phyloP scores from a whole-genome alignment of 1,140 invertebrate species.

The Dendrolimus kikuchii region DNA sequence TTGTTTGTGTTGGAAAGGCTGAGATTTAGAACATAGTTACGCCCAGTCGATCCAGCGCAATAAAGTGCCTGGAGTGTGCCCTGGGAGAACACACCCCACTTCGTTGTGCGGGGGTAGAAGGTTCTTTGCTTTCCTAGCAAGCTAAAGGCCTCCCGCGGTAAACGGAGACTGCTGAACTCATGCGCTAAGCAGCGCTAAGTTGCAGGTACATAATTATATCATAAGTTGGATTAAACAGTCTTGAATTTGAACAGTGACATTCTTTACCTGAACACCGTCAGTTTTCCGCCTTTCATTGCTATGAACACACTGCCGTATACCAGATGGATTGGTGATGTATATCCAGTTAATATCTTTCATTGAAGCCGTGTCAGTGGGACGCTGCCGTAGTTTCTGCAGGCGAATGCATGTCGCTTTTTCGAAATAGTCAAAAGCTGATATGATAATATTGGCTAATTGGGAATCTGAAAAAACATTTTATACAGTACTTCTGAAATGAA shows the following conservation, averaged over 20 bases:
- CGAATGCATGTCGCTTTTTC: conserved; percentile 56
- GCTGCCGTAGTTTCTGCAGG: conserved; percentile 49
- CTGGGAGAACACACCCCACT: too few relatives aligned
- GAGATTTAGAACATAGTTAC: too few relatives aligned
- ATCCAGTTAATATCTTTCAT: conserved; percentile 48
- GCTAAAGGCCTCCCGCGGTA: too few relatives aligned
- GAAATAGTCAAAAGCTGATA: conserved; percentile 54
- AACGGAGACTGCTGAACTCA: too few relatives aligned
- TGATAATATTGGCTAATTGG: conserved; percentile 37
- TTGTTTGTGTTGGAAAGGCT: too few relatives aligned
- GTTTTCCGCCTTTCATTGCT: conserved; percentile 47
- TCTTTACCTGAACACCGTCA: conserved; percentile 46
- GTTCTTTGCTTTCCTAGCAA: too few relatives aligned
- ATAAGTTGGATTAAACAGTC: background rate
- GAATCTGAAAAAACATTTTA: conserved; percentile 27
- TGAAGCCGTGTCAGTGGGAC: conserved; percentile 41
- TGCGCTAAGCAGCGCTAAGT: too few relatives aligned
- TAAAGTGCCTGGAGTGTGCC: too few relatives aligned
- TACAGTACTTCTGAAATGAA: background rate
- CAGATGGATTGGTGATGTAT: conserved; percentile 53
- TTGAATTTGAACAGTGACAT: background rate
- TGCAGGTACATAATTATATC: background rate
- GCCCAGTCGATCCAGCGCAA: too few relatives aligned
- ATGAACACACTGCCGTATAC: conserved; percentile 55
- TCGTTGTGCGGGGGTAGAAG: too few relatives aligned